phyloP scores from a whole-genome alignment of 2,113 vertebrate species.

The Sakesphorus luctuosus region DNA sequence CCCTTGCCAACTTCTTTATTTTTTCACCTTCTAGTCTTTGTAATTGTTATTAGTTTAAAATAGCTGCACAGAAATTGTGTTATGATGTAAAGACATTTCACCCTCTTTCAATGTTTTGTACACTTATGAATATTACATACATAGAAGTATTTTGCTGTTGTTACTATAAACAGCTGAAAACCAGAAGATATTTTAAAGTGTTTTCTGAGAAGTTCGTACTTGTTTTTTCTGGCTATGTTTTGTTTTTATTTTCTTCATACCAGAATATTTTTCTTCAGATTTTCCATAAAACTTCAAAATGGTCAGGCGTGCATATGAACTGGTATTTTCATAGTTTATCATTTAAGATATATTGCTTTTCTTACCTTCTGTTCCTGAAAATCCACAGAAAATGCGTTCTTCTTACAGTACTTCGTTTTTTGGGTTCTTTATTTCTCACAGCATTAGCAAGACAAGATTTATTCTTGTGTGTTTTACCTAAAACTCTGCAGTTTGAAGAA shows the following conservation, averaged over 20 bases:
- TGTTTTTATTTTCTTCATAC: not conserved
- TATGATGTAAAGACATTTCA: not conserved
- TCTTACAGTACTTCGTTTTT: not conserved
- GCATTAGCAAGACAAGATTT: not conserved
- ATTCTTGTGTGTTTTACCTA: not conserved
- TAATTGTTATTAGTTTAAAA: not conserved
- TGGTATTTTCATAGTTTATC: not conserved
- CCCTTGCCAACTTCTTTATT: not conserved
- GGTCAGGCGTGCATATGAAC: not conserved
- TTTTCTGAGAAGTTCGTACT: not conserved
- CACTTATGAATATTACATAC: not conserved
- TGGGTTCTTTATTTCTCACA: not conserved
- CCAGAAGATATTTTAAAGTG: not conserved
- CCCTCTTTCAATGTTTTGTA: not conserved
- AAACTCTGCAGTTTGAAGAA: conserved; percentile 6
- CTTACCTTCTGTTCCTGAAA: not conserved
- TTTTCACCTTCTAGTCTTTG: not conserved
- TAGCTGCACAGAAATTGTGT: not conserved
- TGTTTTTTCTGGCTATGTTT: not conserved
- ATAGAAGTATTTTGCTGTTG: not conserved
- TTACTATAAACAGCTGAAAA: conserved; percentile 18
- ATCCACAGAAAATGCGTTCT: not conserved
- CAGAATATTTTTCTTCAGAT: not conserved
- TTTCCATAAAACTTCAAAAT: not conserved
- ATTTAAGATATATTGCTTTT: not conserved